phyloP scores from a whole-genome alignment of 1,140 invertebrate species.

The Brachionus koreanus region DNA sequence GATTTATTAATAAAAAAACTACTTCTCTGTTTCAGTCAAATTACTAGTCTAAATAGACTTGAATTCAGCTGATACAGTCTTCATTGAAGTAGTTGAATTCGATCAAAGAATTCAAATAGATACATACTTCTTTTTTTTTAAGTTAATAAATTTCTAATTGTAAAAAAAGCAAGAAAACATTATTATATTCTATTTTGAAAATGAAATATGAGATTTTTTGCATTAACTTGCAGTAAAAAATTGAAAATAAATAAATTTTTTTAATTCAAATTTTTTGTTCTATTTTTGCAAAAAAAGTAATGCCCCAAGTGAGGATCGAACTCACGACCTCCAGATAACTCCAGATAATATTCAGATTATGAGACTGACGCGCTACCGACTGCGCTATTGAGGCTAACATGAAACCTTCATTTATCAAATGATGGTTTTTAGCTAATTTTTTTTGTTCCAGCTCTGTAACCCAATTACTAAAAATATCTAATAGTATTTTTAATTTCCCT shows the following conservation, averaged over 20 bases:
- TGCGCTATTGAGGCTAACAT: conserved; percentile 19
- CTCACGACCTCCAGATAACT: neutral
- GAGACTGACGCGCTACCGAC: conserved; percentile 6
- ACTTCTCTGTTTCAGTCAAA: neutral
- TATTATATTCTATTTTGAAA: neutral
- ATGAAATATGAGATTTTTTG: neutral
- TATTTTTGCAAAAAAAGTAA: neutral
- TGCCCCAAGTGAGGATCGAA: conserved; percentile 22
- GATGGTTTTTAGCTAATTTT: neutral
- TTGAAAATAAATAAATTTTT: too few species aligned
- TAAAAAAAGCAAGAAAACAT: neutral
- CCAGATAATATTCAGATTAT: neutral
- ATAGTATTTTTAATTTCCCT: too few species aligned
- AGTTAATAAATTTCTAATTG: neutral
- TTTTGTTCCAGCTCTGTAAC: neutral
- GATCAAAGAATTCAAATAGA: neutral
- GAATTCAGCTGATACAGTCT: neutral
- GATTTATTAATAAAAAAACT: neutral
- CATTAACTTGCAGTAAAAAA: neutral
- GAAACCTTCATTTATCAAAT: neutral
- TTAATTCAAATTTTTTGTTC: neutral
- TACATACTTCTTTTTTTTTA: neutral
- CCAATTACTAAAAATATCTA: neutral
- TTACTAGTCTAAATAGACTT: neutral
- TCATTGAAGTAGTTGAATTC: neutral